Conservation (phyloP, 2,113 vertebrate species). For the Caloenas nicobarica region DNA sequence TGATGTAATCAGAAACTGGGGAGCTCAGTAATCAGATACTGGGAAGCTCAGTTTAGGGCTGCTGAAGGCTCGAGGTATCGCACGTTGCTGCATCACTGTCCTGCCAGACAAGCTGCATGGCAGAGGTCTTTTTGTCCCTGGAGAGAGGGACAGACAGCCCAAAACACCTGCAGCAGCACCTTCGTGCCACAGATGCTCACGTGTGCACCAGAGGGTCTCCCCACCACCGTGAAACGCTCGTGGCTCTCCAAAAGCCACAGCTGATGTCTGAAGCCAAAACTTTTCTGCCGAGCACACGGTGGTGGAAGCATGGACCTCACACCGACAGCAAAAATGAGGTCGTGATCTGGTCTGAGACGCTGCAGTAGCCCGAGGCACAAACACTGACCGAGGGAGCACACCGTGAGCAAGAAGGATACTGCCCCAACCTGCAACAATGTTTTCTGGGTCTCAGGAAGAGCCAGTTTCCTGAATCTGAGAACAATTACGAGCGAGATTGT, state of each 20-base stretch:
- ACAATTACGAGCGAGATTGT: constrained; percentile 11
- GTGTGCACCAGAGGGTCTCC: neutral
- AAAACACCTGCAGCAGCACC: rapidly evolving
- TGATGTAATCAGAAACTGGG: neutral
- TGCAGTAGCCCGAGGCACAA: neutral
- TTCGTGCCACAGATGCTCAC: rapidly evolving
- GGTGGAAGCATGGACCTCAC: neutral
- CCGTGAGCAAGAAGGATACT: neutral
- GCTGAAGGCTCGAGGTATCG: neutral
- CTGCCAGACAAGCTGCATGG: rapidly evolving
- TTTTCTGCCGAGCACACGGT: neutral
- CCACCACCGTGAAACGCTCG: rapidly evolving
- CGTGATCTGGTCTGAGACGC: neutral
- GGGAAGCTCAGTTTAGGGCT: neutral
- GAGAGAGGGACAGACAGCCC: neutral
- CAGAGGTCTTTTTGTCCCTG: neutral
- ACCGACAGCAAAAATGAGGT: neutral
- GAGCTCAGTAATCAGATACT: neutral
- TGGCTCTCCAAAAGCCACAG: neutral
- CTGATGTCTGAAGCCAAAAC: neutral
- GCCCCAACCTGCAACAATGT: neutral
- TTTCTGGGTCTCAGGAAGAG: constrained; percentile 39
- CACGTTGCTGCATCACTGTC: neutral
- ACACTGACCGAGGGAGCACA: neutral
- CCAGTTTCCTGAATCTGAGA: constrained; percentile 67